Base-by-base conservation (phyloP, 2,888 invertebrate genomes). In the Synergus itoensis region DNA sequence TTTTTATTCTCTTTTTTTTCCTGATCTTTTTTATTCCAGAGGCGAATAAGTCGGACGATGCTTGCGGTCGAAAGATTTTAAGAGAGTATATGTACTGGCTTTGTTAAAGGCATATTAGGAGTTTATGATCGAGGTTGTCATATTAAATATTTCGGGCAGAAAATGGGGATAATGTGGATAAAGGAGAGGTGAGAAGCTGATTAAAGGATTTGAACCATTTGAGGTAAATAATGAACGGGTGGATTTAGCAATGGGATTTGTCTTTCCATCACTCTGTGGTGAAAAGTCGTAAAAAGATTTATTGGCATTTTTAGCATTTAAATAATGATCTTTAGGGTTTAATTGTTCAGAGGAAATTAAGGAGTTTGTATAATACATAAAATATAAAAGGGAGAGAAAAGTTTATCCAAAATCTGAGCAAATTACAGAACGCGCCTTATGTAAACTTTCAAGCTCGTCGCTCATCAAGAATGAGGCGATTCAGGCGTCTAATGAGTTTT, bases 391-490 rank as follows among this genome's bases (percentile, higher is more conserved):
- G 28, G 53, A 53, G 73, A 73, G 73, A n/a, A 73, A 53, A 53
- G 73, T 73, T 73, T 73, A 73, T 53, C 73, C 53, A 73, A 73
- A 73, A 73, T 73, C 48, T 36, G 36, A 73, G 73, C 73, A 73
- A 73, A 73, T 73, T 73, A 73, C 28, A 73, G 73, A 53, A 53
- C 73, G 48, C 53, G 28, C 45, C 73, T 73, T 73, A 53, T 73
- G 73, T 73, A 73, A 73, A 73, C 73, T 73, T 73, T 73, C 73
- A 28, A 73, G 48, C 53, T 73, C 73, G 73, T 73, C 73, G 73
- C 73, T 73, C 73, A 73, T 73, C 73, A 73, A 73, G 73, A 73
- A 73, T 73, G 73, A 73, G 73, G 53, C 48, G 73, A 73, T 73
- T 73, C 73, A 73, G 36, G 73, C 53, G 73, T 73, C 73, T 73